phyloP scores from a whole-genome alignment of 2,797 vertebrate genomes.

The Girardinus metallicus region DNA sequence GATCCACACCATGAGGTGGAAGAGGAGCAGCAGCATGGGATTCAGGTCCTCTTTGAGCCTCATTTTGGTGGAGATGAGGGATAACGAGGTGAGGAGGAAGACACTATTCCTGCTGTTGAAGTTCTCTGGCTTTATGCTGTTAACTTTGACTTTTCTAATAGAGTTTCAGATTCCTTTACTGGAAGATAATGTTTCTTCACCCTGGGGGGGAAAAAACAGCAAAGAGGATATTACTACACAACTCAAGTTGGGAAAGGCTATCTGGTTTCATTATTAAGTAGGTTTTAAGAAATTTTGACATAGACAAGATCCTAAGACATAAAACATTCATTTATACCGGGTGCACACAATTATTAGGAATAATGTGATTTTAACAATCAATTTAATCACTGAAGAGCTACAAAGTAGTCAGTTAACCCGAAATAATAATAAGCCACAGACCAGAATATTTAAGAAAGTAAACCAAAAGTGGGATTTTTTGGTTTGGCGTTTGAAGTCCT shows the following conservation, averaged over 20 bases:
- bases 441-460: neutral
- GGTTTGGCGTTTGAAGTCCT: neutral
- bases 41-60: slow-evolving; percentile 91
- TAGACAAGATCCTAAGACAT: neutral
- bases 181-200: slow-evolving; percentile 2
- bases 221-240: neutral
- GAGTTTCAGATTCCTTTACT: neutral
- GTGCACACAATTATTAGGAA: neutral
- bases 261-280: neutral
- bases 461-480: neutral
- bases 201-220: slow-evolving; percentile 17
- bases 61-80: slow-evolving; percentile 75
- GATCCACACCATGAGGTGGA: slow-evolving; percentile 86
- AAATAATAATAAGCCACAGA: neutral
- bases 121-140: slow-evolving; percentile 3
- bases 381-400: neutral
- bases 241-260: neutral
- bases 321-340: neutral
- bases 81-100: slow-evolving; percentile 6
- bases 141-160: neutral
- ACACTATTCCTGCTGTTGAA: neutral
- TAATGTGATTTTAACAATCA: neutral
- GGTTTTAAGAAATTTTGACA: neutral
- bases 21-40: slow-evolving; percentile 86
- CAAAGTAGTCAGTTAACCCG: neutral